These are phyloP conservation scores for Paguma larvata DNA, from an alignment of 2,797 vertebrate species.

Conservation along the genomic window DNA sequence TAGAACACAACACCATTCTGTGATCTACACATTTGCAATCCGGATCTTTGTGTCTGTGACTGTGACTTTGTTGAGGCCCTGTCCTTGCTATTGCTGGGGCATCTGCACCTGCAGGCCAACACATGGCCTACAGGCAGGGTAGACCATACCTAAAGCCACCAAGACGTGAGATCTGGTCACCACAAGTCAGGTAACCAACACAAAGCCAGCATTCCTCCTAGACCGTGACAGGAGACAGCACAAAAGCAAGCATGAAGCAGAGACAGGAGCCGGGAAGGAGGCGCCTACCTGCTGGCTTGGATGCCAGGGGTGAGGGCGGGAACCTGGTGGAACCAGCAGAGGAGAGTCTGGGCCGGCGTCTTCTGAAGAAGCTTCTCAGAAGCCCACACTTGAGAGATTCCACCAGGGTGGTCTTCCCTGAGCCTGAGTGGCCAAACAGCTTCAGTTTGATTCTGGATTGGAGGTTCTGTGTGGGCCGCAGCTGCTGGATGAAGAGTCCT, in stretches of 20 bases:
- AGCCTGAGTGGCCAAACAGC: conserved; percentile 94
- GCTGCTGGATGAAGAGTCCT: conserved; percentile 95
- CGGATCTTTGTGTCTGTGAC: not conserved
- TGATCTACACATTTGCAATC: rapidly evolving
- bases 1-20: rapidly evolving
- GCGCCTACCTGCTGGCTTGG: conserved; percentile 94
- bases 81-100: not conserved
- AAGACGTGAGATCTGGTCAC: too few relatives aligned
- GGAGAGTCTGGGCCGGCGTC: conserved; percentile 93
- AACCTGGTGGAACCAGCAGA: conserved; percentile 93
- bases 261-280: rapidly evolving
- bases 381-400: conserved; percentile 98
- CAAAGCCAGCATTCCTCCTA: not conserved
- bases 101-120: not conserved
- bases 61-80: not conserved
- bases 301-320: conserved; percentile 94
- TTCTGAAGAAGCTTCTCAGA: conserved; percentile 96
- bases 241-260: rapidly evolving
- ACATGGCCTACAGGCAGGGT: too few relatives aligned
- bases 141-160: not conserved
- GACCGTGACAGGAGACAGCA: not conserved
- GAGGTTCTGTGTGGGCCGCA: conserved; percentile 93
- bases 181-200: not conserved
- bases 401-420: conserved; percentile 96
- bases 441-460: conserved; percentile 97